Conservation (phyloP, 1,140 invertebrate genomes). For the Drosophila ercepeae region DNA sequence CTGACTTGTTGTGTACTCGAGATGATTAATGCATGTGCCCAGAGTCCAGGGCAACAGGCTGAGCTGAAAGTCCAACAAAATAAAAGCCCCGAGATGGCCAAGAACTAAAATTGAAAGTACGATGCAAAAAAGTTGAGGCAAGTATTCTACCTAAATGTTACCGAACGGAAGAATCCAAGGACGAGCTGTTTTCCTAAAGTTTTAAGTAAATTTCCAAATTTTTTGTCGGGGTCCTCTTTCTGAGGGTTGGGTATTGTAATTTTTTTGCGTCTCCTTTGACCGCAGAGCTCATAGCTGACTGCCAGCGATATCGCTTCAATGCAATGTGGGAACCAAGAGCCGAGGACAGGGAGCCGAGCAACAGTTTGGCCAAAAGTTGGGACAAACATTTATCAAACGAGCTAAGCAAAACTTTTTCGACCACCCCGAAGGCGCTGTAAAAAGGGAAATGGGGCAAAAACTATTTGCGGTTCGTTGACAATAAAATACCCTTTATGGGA, state of each 20-base stretch:
- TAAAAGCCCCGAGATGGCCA: background rate
- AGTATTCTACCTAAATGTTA: conserved; percentile 19
- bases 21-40: conserved; percentile 64
- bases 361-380: conserved; percentile 75
- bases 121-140: conserved; percentile 18
- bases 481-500: conserved; percentile 47
- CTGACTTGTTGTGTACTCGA: conserved; percentile 42
- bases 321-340: conserved; percentile 37
- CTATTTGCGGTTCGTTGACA: conserved; percentile 53
- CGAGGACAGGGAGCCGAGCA: conserved; percentile 29
- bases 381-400: conserved; percentile 74
- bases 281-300: conserved; percentile 26
- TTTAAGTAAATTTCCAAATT: conserved; percentile 66
- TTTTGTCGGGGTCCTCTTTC: conserved; percentile 18
- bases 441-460: conserved; percentile 46
- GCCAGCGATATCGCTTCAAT: conserved; percentile 53
- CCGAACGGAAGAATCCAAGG: conserved; percentile 15
- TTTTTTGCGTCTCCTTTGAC: conserved; percentile 18
- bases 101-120: conserved; percentile 48
- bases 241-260: background rate
- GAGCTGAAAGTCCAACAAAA: conserved; percentile 20
- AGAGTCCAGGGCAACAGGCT: conserved; percentile 21
- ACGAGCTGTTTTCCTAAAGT: conserved; percentile 64
- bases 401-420: conserved; percentile 43
- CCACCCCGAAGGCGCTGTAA: conserved; percentile 23